phyloP scores from a whole-genome alignment of 1,140 invertebrate species.

The Phthorimaea operculella region DNA sequence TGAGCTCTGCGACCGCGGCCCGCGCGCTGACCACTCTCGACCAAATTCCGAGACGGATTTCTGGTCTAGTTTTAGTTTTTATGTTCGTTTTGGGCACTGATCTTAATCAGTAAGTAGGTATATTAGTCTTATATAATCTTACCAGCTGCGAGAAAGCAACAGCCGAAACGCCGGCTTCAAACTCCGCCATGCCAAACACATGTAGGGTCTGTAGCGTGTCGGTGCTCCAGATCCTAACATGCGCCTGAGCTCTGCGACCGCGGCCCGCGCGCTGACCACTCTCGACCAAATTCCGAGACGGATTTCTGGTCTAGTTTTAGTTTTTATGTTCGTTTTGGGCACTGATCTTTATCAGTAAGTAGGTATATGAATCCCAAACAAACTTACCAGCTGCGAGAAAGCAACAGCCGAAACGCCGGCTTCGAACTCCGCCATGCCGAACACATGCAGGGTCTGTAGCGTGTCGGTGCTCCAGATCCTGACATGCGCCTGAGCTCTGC shows the following conservation, averaged over 20 bases:
- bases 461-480: slow-evolving; percentile 95
- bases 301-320: no score
- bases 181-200: slow-evolving; percentile 91
- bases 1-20: slow-evolving; percentile 84
- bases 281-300: slow-evolving; percentile 89
- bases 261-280: slow-evolving; percentile 88
- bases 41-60: slow-evolving; percentile 86
- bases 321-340: neutral
- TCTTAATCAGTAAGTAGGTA: neutral
- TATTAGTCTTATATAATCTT: slow-evolving; percentile 21
- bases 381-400: slow-evolving; percentile 85
- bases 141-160: slow-evolving; percentile 91
- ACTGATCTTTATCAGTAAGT: neutral
- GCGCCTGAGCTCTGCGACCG: slow-evolving; percentile 86
- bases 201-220: slow-evolving; percentile 91
- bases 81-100: neutral
- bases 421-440: slow-evolving; percentile 92
- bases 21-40: slow-evolving; percentile 90
- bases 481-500: slow-evolving; percentile 90
- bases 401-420: slow-evolving; percentile 89
- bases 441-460: slow-evolving; percentile 89
- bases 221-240: slow-evolving; percentile 94
- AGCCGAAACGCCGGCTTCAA: slow-evolving; percentile 89
- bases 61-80: neutral
- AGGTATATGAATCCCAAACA: no score